Evolutionary conservation across 2,888 invertebrate species (phyloP).

Genomic region (Eristalis intricaria): DNA sequence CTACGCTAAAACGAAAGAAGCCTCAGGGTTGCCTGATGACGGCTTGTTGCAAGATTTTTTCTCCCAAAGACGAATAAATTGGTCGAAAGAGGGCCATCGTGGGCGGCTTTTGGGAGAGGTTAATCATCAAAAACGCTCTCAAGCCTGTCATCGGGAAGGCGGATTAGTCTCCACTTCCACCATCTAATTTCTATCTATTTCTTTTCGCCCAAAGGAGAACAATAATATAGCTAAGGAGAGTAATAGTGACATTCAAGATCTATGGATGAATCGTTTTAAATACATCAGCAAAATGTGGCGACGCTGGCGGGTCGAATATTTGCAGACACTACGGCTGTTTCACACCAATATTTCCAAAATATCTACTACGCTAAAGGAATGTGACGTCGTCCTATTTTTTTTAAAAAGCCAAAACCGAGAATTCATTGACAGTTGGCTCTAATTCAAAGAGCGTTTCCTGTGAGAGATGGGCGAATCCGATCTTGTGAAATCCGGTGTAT

Average conservation of each 20-base stretch:
- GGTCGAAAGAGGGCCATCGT: conserved; percentile 39
- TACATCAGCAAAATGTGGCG: conserved; percentile 1
- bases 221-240: neutral
- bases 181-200: conserved; percentile 10
- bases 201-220: neutral
- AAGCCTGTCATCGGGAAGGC: conserved; percentile 13
- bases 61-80: conserved; percentile 7
- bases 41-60: conserved; percentile 7
- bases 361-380: neutral
- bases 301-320: conserved; percentile 10
- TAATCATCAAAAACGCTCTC: conserved; percentile 21
- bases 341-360: neutral
- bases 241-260: neutral
- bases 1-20: conserved; percentile 12
- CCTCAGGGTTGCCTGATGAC: neutral
- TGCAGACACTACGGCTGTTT: conserved; percentile 3
- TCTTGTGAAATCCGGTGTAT: conserved; percentile 11
- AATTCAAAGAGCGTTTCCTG: neutral
- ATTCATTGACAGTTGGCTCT: conserved; percentile 6
- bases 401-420: neutral
- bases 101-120: conserved; percentile 47
- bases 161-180: conserved; percentile 22
- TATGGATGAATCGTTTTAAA: conserved; percentile 2
- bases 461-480: neutral
- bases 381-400: conserved; percentile 6